phyloP scores from a whole-genome alignment of 2,113 vertebrate species.

The Leptobrachium ailaonicum region DNA sequence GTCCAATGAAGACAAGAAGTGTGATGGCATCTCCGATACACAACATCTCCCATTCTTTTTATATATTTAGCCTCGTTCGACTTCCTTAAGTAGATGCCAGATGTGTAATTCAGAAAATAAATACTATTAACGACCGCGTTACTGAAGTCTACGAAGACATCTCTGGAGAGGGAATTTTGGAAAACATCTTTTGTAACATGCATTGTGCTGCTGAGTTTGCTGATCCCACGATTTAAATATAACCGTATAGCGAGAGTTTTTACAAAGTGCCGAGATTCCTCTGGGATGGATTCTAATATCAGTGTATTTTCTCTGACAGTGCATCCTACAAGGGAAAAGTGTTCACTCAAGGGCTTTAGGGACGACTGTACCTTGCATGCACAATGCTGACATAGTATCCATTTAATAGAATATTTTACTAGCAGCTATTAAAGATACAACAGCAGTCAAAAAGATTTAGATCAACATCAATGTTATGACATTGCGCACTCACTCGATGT shows the following conservation, averaged over 20 bases:
- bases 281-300: conserved; percentile 13
- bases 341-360: conserved; percentile 18
- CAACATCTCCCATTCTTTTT: no score
- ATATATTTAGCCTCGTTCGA: no score
- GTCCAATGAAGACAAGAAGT: no score
- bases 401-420: conserved; percentile 1
- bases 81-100: no score
- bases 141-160: not conserved
- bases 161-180: not conserved
- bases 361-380: conserved; percentile 10
- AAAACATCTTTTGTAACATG: not conserved
- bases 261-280: conserved; percentile 3
- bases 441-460: conserved; percentile 33
- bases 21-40: no score
- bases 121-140: not conserved
- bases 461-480: conserved; percentile 8
- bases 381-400: conserved; percentile 39
- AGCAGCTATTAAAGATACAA: conserved; percentile 15
- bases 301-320: conserved; percentile 24
- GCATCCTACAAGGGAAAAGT: conserved; percentile 15
- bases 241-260: not conserved
- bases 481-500: not conserved
- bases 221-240: conserved; percentile 4
- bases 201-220: not conserved
- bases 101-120: not conserved